phyloP scores from a whole-genome alignment of 2,797 vertebrate genomes.

The Pagetopsis macropterus region DNA sequence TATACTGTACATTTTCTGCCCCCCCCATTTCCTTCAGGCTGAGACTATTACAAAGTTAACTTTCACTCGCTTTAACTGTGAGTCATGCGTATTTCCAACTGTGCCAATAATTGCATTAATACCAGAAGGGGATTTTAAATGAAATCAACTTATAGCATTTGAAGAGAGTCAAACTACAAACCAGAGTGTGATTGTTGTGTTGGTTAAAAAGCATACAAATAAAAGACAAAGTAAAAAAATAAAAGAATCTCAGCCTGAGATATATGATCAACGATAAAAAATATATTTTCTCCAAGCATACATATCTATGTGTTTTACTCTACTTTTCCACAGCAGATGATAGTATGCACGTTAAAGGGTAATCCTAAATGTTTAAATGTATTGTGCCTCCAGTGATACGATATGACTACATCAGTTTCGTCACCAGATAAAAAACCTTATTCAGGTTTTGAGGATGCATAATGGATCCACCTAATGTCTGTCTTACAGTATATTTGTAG shows the following conservation, averaged over 20 bases:
- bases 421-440: conserved; percentile 1
- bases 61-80: conserved; percentile 49
- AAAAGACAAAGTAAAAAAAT: conserved; percentile 5
- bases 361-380: neutral
- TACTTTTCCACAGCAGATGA: neutral
- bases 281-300: neutral
- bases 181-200: conserved; percentile 10
- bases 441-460: neutral
- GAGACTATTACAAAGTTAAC: conserved; percentile 76
- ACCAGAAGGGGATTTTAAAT: conserved; percentile 3
- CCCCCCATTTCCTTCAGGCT: conserved; percentile 57
- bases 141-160: conserved; percentile 17
- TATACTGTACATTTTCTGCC: conserved; percentile 68
- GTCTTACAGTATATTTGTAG: conserved; percentile 16
- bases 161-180: conserved; percentile 30
- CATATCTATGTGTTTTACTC: conserved; percentile 8
- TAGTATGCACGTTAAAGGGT: neutral
- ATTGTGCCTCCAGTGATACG: neutral
- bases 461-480: neutral
- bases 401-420: neutral
- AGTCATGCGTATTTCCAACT: conserved; percentile 65
- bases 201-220: conserved; percentile 6
- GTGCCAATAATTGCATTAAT: conserved; percentile 62
- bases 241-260: conserved; percentile 1
- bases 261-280: neutral